Percentiles rank a stretch among this genome's conserved stretches.
Conservation (phyloP, 2,797 vertebrate species). For the Tarsius wallacei region DNA sequence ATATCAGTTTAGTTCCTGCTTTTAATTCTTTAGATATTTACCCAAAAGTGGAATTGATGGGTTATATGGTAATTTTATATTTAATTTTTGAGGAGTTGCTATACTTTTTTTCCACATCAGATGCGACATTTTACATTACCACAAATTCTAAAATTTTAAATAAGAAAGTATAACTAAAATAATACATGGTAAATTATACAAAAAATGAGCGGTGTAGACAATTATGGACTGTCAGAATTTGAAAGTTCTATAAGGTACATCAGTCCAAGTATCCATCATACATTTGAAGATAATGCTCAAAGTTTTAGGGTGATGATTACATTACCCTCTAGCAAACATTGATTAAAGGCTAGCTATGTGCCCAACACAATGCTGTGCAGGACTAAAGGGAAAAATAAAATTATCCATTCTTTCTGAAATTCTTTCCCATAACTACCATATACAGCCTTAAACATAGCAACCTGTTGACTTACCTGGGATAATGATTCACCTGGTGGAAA, state of each 20-base stretch:
- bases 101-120: not conserved
- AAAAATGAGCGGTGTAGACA: not conserved
- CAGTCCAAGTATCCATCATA: not conserved
- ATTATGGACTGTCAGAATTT: not conserved
- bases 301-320: not conserved
- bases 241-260: not conserved
- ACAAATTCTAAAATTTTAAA: slow-evolving; percentile 30
- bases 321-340: not conserved
- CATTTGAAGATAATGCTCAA: slow-evolving; percentile 40
- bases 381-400: not conserved
- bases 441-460: not conserved
- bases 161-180: slow-evolving; percentile 17
- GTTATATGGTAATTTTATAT: not conserved
- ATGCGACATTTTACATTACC: not conserved
- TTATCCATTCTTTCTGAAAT: not conserved
- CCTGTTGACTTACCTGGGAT: not conserved
- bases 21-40: not conserved
- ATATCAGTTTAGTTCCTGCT: not conserved
- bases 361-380: not conserved
- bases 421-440: not conserved
- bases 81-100: not conserved
- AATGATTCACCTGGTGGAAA: slow-evolving; percentile 41
- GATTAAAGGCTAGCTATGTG: not conserved
- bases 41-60: not conserved
- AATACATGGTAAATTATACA: not conserved